Percentiles rank a stretch among this genome's conserved stretches.
These are phyloP conservation scores for Sebastes goodei DNA, from an alignment of 2,797 vertebrate species.

Conservation along the genomic window DNA sequence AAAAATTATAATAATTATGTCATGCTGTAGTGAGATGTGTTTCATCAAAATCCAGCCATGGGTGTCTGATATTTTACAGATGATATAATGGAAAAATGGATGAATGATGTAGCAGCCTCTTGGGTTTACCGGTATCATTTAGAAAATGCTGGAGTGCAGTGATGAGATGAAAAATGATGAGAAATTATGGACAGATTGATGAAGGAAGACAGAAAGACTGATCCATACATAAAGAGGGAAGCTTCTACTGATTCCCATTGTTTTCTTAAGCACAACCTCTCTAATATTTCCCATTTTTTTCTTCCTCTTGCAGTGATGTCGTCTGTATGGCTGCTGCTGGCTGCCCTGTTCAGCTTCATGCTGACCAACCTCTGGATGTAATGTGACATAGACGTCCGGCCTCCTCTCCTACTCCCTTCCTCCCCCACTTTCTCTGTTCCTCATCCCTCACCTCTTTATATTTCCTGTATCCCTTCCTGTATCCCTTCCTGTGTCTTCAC, in stretches of 20 bases:
- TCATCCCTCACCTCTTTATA: neutral
- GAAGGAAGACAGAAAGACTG: neutral
- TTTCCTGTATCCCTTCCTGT: neutral
- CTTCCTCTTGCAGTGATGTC: conserved; percentile 57
- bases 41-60: neutral
- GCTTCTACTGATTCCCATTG: neutral
- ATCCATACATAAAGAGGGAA: neutral
- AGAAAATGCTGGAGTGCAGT: neutral
- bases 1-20: no score
- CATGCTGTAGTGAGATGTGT: neutral
- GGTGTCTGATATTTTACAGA: neutral
- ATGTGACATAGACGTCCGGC: neutral
- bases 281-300: neutral
- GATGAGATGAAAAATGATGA: neutral
- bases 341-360: conserved; percentile 49
- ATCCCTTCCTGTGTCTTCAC: no score
- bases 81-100: neutral
- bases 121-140: neutral
- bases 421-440: neutral
- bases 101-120: neutral
- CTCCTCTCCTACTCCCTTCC: neutral
- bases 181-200: neutral
- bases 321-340: conserved; percentile 58
- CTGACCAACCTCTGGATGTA: conserved; percentile 59
- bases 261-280: neutral